Evolutionary conservation across 2,888 invertebrate genomes (phyloP).

Genomic region (Ichneumon xanthorius): DNA sequence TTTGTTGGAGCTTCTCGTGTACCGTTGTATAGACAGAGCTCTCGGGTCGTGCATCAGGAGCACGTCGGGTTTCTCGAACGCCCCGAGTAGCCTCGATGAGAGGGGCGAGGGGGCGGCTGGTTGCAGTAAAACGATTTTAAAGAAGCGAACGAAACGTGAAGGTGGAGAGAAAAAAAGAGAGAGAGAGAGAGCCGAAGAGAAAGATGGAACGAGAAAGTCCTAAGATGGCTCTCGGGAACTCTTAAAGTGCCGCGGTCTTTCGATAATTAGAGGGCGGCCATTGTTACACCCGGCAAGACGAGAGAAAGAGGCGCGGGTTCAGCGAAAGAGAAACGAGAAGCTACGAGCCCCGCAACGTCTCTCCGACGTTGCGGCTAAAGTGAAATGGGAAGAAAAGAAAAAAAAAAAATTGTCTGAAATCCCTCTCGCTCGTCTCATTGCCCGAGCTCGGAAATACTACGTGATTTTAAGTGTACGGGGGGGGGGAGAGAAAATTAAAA

Average conservation of each 20-base stretch:
- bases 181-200: constrained; percentile 63
- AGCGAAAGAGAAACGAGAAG: constrained; percentile 65
- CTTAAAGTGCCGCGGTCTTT: constrained; percentile 84
- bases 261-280: constrained; percentile 84
- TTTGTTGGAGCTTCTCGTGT: constrained; percentile 52
- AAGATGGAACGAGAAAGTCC: constrained; percentile 63
- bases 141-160: constrained; percentile 69
- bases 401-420: constrained; percentile 65
- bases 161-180: constrained; percentile 75
- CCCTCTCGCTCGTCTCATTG: constrained; percentile 49
- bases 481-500: constrained; percentile 57
- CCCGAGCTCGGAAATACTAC: constrained; percentile 42
- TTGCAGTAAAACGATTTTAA: constrained; percentile 74
- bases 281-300: constrained; percentile 79
- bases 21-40: constrained; percentile 28
- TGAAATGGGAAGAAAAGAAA: constrained; percentile 56
- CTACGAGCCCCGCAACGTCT: constrained; percentile 57
- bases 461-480: constrained; percentile 72
- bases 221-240: constrained; percentile 80
- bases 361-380: constrained; percentile 64
- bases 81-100: constrained; percentile 19
- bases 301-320: constrained; percentile 69
- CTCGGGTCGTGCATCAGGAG: constrained; percentile 12
- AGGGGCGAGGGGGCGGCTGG: constrained; percentile 51
- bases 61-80: constrained; percentile 49